Base-by-base conservation (phyloP, 92 coral and sea anemone species). In the Paragorgia papillata region DNA sequence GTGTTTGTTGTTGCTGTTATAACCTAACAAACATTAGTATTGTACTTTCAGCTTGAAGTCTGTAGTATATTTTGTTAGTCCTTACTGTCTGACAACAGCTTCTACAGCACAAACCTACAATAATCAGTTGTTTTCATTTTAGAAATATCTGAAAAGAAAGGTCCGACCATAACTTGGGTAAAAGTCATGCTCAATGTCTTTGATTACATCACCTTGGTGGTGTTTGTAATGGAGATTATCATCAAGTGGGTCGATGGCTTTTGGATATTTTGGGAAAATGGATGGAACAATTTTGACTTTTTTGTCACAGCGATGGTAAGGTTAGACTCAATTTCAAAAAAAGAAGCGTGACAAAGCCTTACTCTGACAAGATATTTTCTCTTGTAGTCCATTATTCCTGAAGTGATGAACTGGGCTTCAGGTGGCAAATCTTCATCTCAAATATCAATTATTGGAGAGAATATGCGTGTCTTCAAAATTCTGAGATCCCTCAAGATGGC, bases 241-340 rank as follows among this genome's bases (percentile, higher is more conserved):
- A 81, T 95, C 70, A 95, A 95, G 76, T 95, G 99, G 99, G 69
- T 91, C 59, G 99, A 95, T 87, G 99, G 92, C 46, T 95, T 95
- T 82, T 95, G 99, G 99, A 66, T 41, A 19, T 95, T 95, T 69
- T 95, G 99, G 99, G 79, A 83, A 10, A 95, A 95, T 73, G 99
- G 99, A 26, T 95, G 99, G 99, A 95, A 95, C 67, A 83, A 86
- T 80, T 95, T 95, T 85, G 99, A 95, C 78, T 95, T 95, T 51
- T 80, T 91, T 65, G 99, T 95, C 61, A 95, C 99, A 12, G 85
- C 88, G 10, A 95, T 95, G 99, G 99, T 91, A 51, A 79, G 90
- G 73, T 34, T 13, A 5, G 12, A 1, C 13, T 56, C 1, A 10
- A 9, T 27, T 18, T 4, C n/a, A n/a, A n/a, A n/a, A n/a, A n/a